Base-by-base conservation (phyloP, 2,797 vertebrate species). In the Typhlichthys eigenmanni region DNA sequence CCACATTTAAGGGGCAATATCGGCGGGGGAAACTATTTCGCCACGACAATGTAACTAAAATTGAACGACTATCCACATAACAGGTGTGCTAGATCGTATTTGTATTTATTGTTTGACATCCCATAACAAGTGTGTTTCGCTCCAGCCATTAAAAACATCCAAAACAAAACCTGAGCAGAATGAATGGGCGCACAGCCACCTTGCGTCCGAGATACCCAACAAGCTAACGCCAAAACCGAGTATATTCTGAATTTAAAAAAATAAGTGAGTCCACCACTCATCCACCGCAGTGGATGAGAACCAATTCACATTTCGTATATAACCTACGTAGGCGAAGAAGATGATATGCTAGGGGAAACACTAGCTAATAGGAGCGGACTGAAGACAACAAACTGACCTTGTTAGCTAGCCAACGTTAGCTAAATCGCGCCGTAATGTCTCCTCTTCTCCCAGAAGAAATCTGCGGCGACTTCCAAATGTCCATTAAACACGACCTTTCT, bases 361-460 rank as follows among this genome's bases (percentile, higher is more conserved):
- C 17, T 3, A 11, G n/a, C 0, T 16, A 7, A 13, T 9, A 52
- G 62, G 50, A 29, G 64, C 29, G 3, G 57, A 56, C 55, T 24
- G 4, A 74, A 83, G 43, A 47, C 14, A 53, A 58, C 60, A 89
- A 87, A 88, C 89, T 91, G 89, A 91, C 89, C 89, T 91, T 91
- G 89, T 88, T 91, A 83, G 84, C 84, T 85, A 85, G 89, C 88
- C 88, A 86, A 81, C 84, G 82, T 85, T 84, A 85, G 89, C 89
- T 84, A 76, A 74, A 81, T 75, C 76, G 81, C 75, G 71, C 82
- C 62, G 81, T 74, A 60, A 76, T 48, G 81, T 79, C 81, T 84
- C 83, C 81, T 84, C 85, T 84, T 79, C 62, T 60, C 55, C 47
- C 70, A 80, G 60, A 69, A 71, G 68, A 81, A 69, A 78, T 53